phyloP scores from a whole-genome alignment of 1,140 invertebrate genomes.

The Drosophila bifasciata region DNA sequence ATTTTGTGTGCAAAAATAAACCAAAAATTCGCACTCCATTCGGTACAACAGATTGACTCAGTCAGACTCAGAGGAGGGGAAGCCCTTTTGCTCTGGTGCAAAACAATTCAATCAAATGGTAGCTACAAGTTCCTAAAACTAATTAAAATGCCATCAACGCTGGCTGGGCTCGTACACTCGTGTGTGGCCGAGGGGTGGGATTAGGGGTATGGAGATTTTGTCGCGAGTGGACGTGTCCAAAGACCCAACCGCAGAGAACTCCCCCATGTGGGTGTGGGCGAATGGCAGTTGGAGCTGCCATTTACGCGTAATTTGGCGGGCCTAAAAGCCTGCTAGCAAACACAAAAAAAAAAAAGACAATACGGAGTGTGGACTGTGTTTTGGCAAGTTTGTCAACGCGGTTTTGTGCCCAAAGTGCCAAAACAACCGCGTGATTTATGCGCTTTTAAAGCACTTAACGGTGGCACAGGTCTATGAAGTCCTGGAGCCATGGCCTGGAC shows the following conservation, averaged over 20 bases:
- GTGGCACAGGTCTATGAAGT: conserved; percentile 74
- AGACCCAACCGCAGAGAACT: conserved; percentile 45
- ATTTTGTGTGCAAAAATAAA: neutral
- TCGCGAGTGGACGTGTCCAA: conserved; percentile 35
- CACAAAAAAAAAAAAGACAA: conserved; percentile 15
- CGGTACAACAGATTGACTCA: conserved; percentile 1
- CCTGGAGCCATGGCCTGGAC: conserved; percentile 30
- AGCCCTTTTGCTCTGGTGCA: conserved; percentile 18
- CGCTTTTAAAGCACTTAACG: conserved; percentile 81
- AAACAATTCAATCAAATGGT: conserved; percentile 78
- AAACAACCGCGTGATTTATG: conserved; percentile 80
- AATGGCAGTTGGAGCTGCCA: conserved; percentile 62
- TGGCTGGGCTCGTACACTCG: conserved; percentile 11
- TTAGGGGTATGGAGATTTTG: conserved; percentile 3
- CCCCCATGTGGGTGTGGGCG: conserved; percentile 1
- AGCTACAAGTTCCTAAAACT: conserved; percentile 80
- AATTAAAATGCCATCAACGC: conserved; percentile 81
- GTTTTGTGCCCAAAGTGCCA: conserved; percentile 51
- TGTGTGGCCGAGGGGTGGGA: conserved; percentile 30
- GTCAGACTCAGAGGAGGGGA: no score
- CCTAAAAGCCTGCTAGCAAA: conserved; percentile 52
- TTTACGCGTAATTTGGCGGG: conserved; percentile 77
- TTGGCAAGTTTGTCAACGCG: conserved; percentile 74
- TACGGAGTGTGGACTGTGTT: conserved; percentile 11
- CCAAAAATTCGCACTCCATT: conserved; percentile 18